phyloP scores from a whole-genome alignment of 2,113 vertebrate species.

The Psilopogon haemacephalus region DNA sequence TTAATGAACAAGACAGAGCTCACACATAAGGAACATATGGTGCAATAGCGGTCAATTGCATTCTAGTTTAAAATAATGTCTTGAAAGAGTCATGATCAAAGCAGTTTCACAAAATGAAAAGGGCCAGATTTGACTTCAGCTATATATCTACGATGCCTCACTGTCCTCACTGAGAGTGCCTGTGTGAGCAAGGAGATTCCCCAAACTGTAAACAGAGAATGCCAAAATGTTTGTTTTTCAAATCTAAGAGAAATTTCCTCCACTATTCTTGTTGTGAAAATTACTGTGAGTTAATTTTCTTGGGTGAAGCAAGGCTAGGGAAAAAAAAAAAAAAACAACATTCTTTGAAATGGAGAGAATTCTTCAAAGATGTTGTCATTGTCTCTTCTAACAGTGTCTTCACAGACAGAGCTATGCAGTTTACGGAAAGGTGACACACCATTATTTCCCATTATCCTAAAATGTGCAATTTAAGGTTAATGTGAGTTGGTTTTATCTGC shows the following conservation, averaged over 20 bases:
- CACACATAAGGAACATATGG: conserved; percentile 64
- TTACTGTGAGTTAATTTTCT: not conserved
- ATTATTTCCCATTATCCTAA: conserved; percentile 46
- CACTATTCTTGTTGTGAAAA: not conserved
- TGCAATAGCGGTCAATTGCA: conserved; percentile 47
- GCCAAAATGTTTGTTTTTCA: not conserved
- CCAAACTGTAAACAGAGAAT: not conserved
- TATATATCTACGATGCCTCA: not conserved
- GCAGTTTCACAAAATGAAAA: conserved; percentile 44
- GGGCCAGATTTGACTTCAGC: conserved; percentile 32
- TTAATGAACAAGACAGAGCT: conserved; percentile 67
- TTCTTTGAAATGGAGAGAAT: not conserved
- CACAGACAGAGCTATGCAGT: not conserved
- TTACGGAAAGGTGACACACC: conserved; percentile 39
- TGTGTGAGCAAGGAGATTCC: not conserved
- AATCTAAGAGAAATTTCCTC: not conserved
- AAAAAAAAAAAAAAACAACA: not conserved
- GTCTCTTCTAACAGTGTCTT: not conserved
- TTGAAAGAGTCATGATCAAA: conserved; percentile 47
- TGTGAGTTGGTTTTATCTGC: conserved; percentile 34
- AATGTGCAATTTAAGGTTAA: conserved; percentile 2
- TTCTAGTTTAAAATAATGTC: conserved; percentile 65
- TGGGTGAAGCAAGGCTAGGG: not conserved
- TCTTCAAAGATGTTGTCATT: not conserved
- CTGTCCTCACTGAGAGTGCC: not conserved